Percentiles rank a stretch among this genome's conserved stretches.
Evolutionary conservation across 2,888 invertebrate species (phyloP).

Genomic region (Apeira syringaria): DNA sequence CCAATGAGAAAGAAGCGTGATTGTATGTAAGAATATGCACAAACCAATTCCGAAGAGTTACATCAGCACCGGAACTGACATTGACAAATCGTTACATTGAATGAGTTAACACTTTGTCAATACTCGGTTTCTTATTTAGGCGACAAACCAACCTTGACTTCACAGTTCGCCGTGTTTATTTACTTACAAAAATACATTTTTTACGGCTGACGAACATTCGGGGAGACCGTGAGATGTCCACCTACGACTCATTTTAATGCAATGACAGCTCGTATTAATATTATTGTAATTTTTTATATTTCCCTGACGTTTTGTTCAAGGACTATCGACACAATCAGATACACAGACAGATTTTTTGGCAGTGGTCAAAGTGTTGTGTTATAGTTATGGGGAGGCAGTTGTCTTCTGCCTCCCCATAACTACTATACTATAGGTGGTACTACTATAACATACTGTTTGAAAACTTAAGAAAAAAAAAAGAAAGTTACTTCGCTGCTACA

Average conservation of each 20-base stretch:
- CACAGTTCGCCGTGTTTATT: constrained; percentile 25
- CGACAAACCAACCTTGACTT: constrained; percentile 37
- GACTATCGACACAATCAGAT: too few species aligned
- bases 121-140: constrained; percentile 17
- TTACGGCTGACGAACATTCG: constrained; percentile 15
- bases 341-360: neutral
- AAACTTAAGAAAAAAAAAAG: too few species aligned
- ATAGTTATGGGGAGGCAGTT: too few species aligned
- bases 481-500: too few species aligned
- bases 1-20: too few species aligned
- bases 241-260: constrained; percentile 13
- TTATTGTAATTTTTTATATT: too few species aligned
- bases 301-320: constrained; percentile 1
- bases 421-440: too few species aligned
- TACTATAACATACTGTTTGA: too few species aligned
- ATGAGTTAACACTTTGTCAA: constrained; percentile 37
- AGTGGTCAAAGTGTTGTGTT: too few species aligned
- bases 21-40: too few species aligned
- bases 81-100: constrained; percentile 32
- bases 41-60: too few species aligned
- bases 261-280: constrained; percentile 13
- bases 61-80: constrained; percentile 39
- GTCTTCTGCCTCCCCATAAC: too few species aligned
- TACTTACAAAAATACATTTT: constrained; percentile 23
- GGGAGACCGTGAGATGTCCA: constrained; percentile 24